Conservation (phyloP, 2,113 vertebrate species). For the Chaenogobius annularis region DNA sequence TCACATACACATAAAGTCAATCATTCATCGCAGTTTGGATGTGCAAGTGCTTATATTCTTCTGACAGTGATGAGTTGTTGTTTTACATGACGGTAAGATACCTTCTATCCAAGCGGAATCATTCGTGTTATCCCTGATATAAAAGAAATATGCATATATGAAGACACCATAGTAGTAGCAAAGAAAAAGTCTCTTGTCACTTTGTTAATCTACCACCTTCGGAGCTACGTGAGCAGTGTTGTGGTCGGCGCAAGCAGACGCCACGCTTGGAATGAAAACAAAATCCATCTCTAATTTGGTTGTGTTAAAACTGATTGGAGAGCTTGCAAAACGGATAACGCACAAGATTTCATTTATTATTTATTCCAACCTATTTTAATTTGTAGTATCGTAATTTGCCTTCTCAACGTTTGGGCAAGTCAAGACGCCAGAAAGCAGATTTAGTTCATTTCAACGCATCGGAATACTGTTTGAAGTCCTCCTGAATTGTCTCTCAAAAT, state of each 20-base stretch:
- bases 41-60: conserved; percentile 48
- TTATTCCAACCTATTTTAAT: neutral
- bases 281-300: conserved; percentile 12
- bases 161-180: conserved; percentile 14
- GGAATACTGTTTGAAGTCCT: conserved; percentile 35
- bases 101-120: neutral
- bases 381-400: neutral
- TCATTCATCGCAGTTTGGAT: conserved; percentile 58
- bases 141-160: conserved; percentile 18
- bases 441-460: conserved; percentile 22
- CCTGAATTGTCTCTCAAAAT: conserved; percentile 22
- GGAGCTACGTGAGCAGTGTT: conserved; percentile 42
- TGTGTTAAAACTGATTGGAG: conserved; percentile 24
- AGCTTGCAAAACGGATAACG: conserved; percentile 32
- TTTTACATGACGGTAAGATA: neutral
- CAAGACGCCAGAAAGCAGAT: conserved; percentile 17
- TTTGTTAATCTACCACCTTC: conserved; percentile 26
- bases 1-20: conserved; percentile 59
- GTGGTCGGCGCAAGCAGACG: conserved; percentile 26
- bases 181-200: conserved; percentile 38
- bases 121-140: conserved; percentile 13
- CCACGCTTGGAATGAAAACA: conserved; percentile 62
- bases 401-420: conserved; percentile 21
- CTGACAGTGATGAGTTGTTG: conserved; percentile 10
- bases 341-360: neutral